These are phyloP conservation scores for Aproaerema taeniolella DNA, from an alignment of 2,888 invertebrate species.

Conservation along the genomic window DNA sequence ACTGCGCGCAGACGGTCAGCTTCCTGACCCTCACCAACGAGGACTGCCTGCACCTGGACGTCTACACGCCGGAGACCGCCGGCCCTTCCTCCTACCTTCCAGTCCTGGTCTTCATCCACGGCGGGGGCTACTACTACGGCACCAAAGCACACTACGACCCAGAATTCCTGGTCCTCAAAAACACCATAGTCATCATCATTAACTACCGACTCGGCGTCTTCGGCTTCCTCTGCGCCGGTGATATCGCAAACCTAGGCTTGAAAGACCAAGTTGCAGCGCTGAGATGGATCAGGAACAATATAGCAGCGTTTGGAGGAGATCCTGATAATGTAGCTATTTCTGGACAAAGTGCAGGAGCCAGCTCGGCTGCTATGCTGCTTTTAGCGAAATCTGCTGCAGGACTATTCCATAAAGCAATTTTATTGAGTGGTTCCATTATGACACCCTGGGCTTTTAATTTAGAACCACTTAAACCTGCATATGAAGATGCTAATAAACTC, in stretches of 20 bases:
- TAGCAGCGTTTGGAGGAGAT: constrained; percentile 60
- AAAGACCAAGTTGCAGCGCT: constrained; percentile 64
- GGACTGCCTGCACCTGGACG: constrained; percentile 56
- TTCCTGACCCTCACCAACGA: constrained; percentile 45
- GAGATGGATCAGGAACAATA: constrained; percentile 58
- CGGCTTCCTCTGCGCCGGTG: constrained; percentile 58
- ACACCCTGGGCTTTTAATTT: constrained; percentile 60
- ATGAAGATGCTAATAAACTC: constrained; percentile 50
- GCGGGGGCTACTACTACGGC: constrained; percentile 63
- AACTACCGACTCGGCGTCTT: constrained; percentile 61
- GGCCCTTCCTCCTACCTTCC: constrained; percentile 34
- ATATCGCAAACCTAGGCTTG: constrained; percentile 56
- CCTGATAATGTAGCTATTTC: constrained; percentile 62
- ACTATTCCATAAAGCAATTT: constrained; percentile 58
- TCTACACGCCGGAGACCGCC: constrained; percentile 42
- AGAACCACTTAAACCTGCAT: constrained; percentile 38
- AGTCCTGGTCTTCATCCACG: constrained; percentile 60
- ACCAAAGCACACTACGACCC: constrained; percentile 61
- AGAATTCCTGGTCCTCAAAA: constrained; percentile 55
- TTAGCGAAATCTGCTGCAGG: constrained; percentile 48
- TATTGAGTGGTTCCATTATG: constrained; percentile 55
- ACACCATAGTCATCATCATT: constrained; percentile 46
- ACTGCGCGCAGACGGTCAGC: constrained; percentile 48
- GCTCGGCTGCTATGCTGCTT: constrained; percentile 55
- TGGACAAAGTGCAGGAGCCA: constrained; percentile 63